Conservation (phyloP, 2,113 vertebrate genomes). For the Thalassarche chlororhynchos region DNA sequence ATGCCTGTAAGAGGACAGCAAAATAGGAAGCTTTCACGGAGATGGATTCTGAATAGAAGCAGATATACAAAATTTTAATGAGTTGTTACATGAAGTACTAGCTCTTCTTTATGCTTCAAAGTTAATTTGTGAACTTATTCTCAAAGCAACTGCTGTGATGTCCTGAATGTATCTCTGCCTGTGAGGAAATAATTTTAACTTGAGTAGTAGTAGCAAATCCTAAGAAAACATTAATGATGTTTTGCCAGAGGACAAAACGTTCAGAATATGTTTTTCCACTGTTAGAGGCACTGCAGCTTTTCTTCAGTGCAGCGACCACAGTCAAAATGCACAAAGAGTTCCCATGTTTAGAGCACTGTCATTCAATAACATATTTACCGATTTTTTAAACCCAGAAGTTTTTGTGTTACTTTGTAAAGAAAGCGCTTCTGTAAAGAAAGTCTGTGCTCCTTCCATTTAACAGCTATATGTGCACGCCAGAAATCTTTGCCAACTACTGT, state of each 20-base stretch:
- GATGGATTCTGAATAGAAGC: neutral
- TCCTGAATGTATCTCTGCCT: neutral
- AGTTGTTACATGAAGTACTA: neutral
- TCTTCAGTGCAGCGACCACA: neutral
- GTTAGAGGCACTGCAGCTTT: neutral
- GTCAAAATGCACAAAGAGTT: neutral
- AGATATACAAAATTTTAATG: neutral
- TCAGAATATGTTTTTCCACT: neutral
- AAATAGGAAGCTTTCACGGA: neutral
- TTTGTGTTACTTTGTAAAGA: neutral
- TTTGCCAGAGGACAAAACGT: neutral
- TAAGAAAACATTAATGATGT: neutral
- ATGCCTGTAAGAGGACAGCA: neutral
- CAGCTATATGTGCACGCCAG: neutral
- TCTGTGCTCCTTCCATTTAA: neutral
- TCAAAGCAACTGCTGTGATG: neutral
- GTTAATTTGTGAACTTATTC: neutral
- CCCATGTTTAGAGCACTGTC: neutral
- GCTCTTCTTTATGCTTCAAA: neutral
- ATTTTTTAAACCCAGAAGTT: neutral
- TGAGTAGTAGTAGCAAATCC: neutral
- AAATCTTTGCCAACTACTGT: neutral
- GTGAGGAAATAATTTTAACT: neutral
- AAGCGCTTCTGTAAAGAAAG: neutral
- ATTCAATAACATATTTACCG: neutral